Evolutionary conservation across 2,113 vertebrate genomes (phyloP).

Genomic region (Odocoileus virginianus): DNA sequence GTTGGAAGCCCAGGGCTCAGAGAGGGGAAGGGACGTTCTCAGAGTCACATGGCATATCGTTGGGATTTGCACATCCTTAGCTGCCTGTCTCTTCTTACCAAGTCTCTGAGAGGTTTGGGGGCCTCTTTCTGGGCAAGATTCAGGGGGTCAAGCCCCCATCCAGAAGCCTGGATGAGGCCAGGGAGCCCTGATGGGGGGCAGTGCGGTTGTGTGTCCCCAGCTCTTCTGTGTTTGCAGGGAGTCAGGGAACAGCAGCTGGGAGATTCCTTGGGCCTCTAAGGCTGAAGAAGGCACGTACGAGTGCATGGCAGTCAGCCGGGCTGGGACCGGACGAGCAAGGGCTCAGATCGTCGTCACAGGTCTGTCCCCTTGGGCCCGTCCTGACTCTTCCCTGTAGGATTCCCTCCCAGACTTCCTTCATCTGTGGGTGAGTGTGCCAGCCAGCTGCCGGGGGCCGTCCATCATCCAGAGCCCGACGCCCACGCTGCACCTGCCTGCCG

Average conservation of each 20-base stretch:
- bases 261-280: slow-evolving; percentile 83
- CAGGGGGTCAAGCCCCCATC: background rate
- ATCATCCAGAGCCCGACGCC: background rate
- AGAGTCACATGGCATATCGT: background rate
- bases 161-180: accelerated
- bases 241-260: slow-evolving; percentile 87
- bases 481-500: accelerated
- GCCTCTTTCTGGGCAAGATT: background rate
- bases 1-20: background rate
- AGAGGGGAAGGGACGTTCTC: background rate
- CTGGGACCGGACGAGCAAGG: slow-evolving; percentile 82
- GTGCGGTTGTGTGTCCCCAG: background rate
- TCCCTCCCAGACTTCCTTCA: background rate
- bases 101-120: background rate
- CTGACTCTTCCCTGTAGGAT: background rate
- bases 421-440: accelerated
- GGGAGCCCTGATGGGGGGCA: background rate
- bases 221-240: slow-evolving; percentile 68
- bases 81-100: background rate
- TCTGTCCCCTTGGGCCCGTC: slow-evolving; percentile 54
- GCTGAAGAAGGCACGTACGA: slow-evolving; percentile 88
- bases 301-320: slow-evolving; percentile 85
- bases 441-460: background rate
- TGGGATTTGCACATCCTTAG: background rate
- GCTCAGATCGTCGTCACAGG: slow-evolving; percentile 87